Percentiles rank a stretch among this genome's conserved stretches.
Conservation (phyloP, 2,113 vertebrate species). For the Charina bottae region DNA sequence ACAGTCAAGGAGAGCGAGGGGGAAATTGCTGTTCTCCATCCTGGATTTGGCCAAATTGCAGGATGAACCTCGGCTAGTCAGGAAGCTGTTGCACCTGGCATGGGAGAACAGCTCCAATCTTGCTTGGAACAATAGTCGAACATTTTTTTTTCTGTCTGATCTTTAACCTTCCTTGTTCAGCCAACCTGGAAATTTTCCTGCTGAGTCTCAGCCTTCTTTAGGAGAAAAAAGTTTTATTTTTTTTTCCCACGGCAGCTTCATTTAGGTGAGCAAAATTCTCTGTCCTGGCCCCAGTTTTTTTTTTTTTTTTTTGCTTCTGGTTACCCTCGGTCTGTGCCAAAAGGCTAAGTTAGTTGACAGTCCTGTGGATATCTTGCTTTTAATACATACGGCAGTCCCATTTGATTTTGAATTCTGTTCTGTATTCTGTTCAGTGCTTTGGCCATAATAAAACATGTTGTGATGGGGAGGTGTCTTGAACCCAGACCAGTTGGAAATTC, state of each 20-base stretch:
- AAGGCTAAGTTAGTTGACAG: neutral
- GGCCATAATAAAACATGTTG: no score
- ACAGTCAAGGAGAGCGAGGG: constrained; percentile 26
- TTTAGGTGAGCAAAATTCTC: neutral
- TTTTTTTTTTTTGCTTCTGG: neutral
- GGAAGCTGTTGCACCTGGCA: constrained; percentile 37
- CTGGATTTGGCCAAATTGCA: neutral
- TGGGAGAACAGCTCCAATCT: neutral
- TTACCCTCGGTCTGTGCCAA: no score
- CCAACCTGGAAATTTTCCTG: neutral
- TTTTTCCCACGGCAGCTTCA: neutral
- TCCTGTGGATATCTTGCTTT: neutral
- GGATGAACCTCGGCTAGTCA: neutral
- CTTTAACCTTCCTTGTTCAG: constrained; percentile 50
- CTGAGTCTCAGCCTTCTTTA: neutral
- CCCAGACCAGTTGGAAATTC: no score
- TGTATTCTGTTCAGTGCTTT: no score
- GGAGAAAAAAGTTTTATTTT: neutral
- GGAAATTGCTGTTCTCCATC: neutral
- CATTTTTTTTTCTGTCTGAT: constrained; percentile 39
- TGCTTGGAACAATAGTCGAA: constrained; percentile 46
- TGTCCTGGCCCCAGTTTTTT: neutral
- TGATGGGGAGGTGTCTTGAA: no score
- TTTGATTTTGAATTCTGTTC: no score
- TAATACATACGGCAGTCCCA: no score